Conservation (phyloP, 2,113 vertebrate genomes). For the Gulo gulo region DNA sequence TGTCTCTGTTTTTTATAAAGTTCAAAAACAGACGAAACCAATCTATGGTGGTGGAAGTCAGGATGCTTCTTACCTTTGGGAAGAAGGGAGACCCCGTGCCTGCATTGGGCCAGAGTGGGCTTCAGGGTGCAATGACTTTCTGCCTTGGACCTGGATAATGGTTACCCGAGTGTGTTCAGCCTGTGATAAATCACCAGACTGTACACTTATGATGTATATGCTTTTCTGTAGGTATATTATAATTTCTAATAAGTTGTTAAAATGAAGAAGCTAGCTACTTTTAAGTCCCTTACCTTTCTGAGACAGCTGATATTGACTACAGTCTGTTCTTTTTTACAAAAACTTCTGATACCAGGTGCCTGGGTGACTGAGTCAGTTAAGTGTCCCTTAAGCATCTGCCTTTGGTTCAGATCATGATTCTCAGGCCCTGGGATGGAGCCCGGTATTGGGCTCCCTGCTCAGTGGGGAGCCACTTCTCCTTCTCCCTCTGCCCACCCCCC, state of each 20-base stretch:
- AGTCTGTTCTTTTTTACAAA: neutral
- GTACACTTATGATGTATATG: neutral
- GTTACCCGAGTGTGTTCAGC: neutral
- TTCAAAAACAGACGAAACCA: neutral
- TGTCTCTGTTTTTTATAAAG: neutral
- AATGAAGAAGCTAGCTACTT: neutral
- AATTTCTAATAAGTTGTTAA: neutral
- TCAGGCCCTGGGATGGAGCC: neutral
- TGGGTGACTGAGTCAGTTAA: neutral
- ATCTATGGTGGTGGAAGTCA: neutral
- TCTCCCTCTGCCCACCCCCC: neutral
- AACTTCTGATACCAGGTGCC: neutral
- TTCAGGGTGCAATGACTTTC: fast-evolving
- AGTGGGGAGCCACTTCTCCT: neutral
- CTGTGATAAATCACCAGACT: neutral
- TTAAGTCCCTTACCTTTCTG: neutral
- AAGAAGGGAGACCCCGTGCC: neutral
- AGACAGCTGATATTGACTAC: neutral
- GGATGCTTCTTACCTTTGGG: neutral
- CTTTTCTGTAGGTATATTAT: neutral
- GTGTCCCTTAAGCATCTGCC: neutral
- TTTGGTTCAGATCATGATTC: neutral
- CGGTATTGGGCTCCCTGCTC: neutral
- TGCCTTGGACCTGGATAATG: neutral
- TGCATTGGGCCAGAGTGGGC: neutral